Evolutionary conservation across 2,797 vertebrate species (phyloP).

Genomic region (Danionella dracula): DNA sequence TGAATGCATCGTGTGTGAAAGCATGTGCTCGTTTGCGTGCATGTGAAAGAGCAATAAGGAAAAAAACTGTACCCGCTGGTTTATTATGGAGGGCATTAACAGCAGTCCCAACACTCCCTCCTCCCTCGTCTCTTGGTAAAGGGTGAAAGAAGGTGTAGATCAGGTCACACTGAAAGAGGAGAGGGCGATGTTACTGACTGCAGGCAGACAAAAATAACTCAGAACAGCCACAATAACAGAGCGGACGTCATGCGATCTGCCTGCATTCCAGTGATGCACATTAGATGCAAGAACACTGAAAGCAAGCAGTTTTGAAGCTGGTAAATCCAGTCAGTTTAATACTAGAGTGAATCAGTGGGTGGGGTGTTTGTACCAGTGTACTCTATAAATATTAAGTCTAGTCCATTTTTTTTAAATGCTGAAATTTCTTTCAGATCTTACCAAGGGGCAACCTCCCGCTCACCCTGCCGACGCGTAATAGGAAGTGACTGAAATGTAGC

Average conservation of each 20-base stretch:
- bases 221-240: neutral
- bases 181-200: neutral
- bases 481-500: too few species aligned
- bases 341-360: constrained; percentile 22
- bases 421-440: too few species aligned
- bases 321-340: neutral
- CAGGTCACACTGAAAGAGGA: constrained; percentile 78
- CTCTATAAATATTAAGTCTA: too few species aligned
- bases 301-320: neutral
- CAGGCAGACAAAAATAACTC: neutral
- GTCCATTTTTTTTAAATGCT: too few species aligned
- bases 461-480: too few species aligned
- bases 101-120: constrained; percentile 52
- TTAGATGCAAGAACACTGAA: neutral
- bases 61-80: constrained; percentile 68
- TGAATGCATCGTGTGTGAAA: neutral
- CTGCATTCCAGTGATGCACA: neutral
- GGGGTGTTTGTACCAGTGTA: constrained; percentile 6
- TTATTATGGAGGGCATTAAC: constrained; percentile 65
- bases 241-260: neutral
- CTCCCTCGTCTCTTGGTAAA: constrained; percentile 80
- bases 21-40: neutral
- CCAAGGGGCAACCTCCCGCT: too few species aligned
- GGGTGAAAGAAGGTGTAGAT: constrained; percentile 93
- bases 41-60: neutral